Evolutionary conservation across 1,140 invertebrate genomes (phyloP).

Genomic region (Solenopsis invicta): DNA sequence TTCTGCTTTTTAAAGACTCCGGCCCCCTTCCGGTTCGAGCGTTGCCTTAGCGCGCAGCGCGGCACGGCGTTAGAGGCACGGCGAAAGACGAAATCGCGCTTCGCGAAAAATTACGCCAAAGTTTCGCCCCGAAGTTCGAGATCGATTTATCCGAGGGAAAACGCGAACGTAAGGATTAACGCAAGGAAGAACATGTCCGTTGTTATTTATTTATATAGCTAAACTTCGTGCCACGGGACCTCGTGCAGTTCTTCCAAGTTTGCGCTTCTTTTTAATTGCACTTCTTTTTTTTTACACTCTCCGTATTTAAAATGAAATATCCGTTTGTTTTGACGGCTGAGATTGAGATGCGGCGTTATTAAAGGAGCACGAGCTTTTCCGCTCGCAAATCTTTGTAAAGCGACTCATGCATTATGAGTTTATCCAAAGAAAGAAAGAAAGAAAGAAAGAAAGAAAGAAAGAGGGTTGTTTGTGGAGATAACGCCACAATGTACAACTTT

Average conservation of each 20-base stretch:
- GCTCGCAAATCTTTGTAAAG: conserved; percentile 11
- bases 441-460: not conserved
- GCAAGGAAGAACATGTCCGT: not conserved
- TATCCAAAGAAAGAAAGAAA: not conserved
- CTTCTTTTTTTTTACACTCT: not conserved
- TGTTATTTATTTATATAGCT: not conserved
- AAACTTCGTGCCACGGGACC: not conserved
- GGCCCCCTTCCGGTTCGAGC: not conserved
- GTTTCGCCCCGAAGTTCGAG: not conserved
- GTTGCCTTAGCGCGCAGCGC: too few species aligned
- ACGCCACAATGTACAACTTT: not conserved
- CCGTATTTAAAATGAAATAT: conserved; percentile 17
- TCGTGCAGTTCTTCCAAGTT: not conserved
- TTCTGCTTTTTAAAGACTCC: conserved; percentile 31
- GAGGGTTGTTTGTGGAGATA: not conserved
- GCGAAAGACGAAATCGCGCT: not conserved
- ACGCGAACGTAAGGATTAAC: not conserved
- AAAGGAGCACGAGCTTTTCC: conserved; percentile 8
- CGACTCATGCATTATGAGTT: conserved; percentile 5
- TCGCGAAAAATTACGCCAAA: conserved; percentile 24
- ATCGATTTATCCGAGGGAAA: not conserved
- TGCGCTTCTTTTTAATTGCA: conserved; percentile 9
- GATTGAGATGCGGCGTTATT: conserved; percentile 20
- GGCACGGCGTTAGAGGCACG: too few species aligned
- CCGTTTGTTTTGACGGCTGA: conserved; percentile 23